Evolutionary conservation across 2,113 vertebrate species (phyloP).

Genomic region (Herpetotheres cachinnans): DNA sequence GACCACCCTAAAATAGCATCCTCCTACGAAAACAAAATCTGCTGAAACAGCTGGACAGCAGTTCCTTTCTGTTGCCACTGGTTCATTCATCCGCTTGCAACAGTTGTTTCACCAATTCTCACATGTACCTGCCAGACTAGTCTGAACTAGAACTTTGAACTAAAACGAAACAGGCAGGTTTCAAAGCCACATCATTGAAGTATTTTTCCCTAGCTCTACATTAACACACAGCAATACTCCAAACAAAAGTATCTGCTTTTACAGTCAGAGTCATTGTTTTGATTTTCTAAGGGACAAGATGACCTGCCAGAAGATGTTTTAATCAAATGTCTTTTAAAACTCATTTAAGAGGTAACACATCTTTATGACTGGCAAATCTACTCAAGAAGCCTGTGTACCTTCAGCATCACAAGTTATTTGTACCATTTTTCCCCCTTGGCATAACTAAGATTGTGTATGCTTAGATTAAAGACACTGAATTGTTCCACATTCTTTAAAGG

Average conservation of each 20-base stretch:
- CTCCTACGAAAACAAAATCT: neutral
- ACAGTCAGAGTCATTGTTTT: neutral
- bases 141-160: neutral
- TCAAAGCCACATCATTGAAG: neutral
- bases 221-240: neutral
- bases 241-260: neutral
- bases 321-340: neutral
- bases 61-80: neutral
- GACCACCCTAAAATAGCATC: neutral
- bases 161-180: neutral
- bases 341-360: neutral
- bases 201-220: neutral
- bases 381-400: neutral
- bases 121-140: neutral
- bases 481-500: neutral
- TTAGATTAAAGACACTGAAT: neutral
- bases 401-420: neutral
- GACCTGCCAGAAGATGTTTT: neutral
- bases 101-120: neutral
- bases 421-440: rapidly evolving
- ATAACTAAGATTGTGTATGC: neutral
- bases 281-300: neutral
- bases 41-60: neutral
- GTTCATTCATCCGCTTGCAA: neutral
- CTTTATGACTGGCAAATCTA: neutral